Evolutionary conservation across 1,140 invertebrate genomes (phyloP).

Genomic region (Euwallacea similis): DNA sequence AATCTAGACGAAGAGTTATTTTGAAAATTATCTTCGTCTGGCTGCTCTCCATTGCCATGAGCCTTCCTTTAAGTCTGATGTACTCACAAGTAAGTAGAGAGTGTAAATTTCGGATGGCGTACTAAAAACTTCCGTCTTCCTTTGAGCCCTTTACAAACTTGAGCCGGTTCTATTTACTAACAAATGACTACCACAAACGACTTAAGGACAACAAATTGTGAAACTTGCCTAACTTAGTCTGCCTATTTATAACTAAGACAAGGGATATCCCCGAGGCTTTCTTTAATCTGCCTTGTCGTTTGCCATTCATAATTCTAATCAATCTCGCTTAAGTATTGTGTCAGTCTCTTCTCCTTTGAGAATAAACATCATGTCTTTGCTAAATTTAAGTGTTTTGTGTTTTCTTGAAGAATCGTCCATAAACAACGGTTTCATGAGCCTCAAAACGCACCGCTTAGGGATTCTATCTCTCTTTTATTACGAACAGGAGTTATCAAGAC

Average conservation of each 20-base stretch:
- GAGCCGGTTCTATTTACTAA: background rate
- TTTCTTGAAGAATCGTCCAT: too few species aligned
- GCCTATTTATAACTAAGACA: constrained; percentile 22
- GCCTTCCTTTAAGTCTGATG: constrained; percentile 82
- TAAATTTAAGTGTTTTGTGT: too few species aligned
- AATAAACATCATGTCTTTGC: constrained; percentile 2
- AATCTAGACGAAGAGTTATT: constrained; percentile 80
- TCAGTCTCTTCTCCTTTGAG: constrained; percentile 7
- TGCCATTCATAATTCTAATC: constrained; percentile 27
- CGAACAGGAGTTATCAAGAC: background rate
- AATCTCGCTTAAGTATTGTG: constrained; percentile 16
- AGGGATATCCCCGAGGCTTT: constrained; percentile 24
- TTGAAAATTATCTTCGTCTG: constrained; percentile 90
- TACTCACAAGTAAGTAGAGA: constrained; percentile 73
- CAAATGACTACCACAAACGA: constrained; percentile 8
- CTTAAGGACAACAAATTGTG: constrained; percentile 25
- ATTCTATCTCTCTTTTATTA: background rate
- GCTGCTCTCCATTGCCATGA: constrained; percentile 86
- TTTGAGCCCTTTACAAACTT: background rate
- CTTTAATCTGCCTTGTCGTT: constrained; percentile 26
- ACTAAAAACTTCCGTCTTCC: background rate
- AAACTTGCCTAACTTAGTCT: constrained; percentile 17
- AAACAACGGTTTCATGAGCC: too few species aligned
- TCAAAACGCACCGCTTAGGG: too few species aligned
- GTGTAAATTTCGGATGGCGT: background rate